A percentile compares a stretch with the other conserved stretches of the same genome.
These are phyloP conservation scores for Polydrusus cervinus DNA, from an alignment of 2,888 invertebrate species.

Conservation along the genomic window DNA sequence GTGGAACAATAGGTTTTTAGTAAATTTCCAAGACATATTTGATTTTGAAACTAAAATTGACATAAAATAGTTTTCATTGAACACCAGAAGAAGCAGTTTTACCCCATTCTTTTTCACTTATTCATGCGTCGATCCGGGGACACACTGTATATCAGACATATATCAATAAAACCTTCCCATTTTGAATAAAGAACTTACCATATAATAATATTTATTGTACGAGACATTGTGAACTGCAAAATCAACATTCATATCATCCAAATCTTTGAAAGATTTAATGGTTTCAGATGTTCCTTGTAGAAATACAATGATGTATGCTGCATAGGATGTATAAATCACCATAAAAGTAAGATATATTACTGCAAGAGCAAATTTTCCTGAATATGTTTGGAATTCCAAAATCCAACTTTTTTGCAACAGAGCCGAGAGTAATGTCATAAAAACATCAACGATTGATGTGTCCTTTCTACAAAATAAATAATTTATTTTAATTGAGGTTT, in stretches of 20 bases:
- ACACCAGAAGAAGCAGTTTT: too few species aligned
- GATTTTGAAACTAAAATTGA: too few species aligned
- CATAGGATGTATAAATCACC: conserved; percentile 32
- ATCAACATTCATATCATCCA: conserved; percentile 3
- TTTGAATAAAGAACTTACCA: conserved; percentile 6
- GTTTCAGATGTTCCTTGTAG: conserved; percentile 17
- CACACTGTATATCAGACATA: too few species aligned
- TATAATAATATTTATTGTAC: conserved; percentile 20
- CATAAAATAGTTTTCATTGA: too few species aligned
- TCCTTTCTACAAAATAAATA: background rate
- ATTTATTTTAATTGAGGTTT: background rate
- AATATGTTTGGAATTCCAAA: background rate
- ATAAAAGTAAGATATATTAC: conserved; percentile 22
- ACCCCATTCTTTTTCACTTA: too few species aligned
- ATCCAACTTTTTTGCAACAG: conserved; percentile 30
- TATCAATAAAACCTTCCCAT: too few species aligned
- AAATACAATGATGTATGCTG: conserved; percentile 29
- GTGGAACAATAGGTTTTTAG: too few species aligned
- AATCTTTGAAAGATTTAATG: conserved; percentile 20
- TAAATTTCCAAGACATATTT: too few species aligned
- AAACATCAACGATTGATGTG: conserved; percentile 16
- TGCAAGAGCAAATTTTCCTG: conserved; percentile 22
- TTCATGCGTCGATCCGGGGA: too few species aligned
- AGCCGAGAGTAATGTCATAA: conserved; percentile 31
- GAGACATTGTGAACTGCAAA: conserved; percentile 11